phyloP scores from a whole-genome alignment of 1,140 invertebrate species.

The Aradophagus sp. region DNA sequence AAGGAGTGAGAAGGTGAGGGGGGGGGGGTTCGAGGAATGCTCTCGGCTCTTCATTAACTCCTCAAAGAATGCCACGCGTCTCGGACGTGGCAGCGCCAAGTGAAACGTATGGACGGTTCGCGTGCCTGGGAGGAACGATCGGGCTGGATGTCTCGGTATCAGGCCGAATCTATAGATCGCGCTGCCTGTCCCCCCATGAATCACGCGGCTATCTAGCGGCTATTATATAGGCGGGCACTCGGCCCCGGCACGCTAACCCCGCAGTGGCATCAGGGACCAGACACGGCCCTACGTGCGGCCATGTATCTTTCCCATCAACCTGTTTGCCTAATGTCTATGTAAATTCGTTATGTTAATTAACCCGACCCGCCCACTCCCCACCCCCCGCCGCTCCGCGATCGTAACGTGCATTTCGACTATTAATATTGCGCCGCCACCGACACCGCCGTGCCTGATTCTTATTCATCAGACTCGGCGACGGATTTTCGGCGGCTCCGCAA shows the following conservation, averaged over 20 bases:
- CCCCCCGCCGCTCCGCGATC: too few species aligned
- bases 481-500: slow-evolving; percentile 22
- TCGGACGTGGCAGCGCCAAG: slow-evolving; percentile 63
- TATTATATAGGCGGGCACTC: slow-evolving; percentile 58
- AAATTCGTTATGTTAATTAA: slow-evolving; percentile 65
- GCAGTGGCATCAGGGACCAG: slow-evolving; percentile 29
- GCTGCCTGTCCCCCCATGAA: slow-evolving; percentile 64
- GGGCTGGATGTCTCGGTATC: slow-evolving; percentile 63
- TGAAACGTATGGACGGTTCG: slow-evolving; percentile 69
- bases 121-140: slow-evolving; percentile 59
- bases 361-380: too few species aligned
- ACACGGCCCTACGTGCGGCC: slow-evolving; percentile 25
- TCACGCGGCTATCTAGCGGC: slow-evolving; percentile 64
- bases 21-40: too few species aligned
- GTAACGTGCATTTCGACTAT: slow-evolving; percentile 61
- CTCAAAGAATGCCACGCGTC: slow-evolving; percentile 63
- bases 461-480: slow-evolving; percentile 39
- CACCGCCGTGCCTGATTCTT: slow-evolving; percentile 37
- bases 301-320: slow-evolving; percentile 63
- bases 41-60: slow-evolving; percentile 54
- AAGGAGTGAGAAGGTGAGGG: too few species aligned
- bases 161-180: slow-evolving; percentile 66
- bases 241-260: slow-evolving; percentile 61
- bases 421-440: slow-evolving; percentile 47
- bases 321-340: slow-evolving; percentile 66